These are phyloP conservation scores for Megaustenia siamemsis DNA, from an alignment of 2,888 invertebrate genomes.

Conservation along the genomic window DNA sequence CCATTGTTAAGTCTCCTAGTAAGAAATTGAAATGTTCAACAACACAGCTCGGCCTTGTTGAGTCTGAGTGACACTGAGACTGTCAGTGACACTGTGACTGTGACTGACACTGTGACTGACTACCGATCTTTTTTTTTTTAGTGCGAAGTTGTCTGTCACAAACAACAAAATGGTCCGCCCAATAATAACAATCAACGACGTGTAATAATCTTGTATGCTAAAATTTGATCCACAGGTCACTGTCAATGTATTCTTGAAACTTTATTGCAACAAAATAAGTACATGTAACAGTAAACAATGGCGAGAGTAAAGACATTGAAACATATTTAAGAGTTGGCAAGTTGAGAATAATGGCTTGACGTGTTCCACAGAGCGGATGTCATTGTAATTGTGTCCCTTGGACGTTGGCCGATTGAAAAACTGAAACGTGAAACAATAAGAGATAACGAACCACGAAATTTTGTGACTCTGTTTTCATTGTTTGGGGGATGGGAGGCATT, in stretches of 20 bases:
- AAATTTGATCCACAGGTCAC: neutral
- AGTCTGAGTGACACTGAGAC: too few species aligned
- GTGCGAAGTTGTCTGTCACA: too few species aligned
- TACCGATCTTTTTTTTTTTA: too few species aligned
- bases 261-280: neutral
- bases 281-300: neutral
- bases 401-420: neutral
- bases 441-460: too few species aligned
- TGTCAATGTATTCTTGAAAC: neutral
- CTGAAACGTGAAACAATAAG: too few species aligned
- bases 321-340: neutral
- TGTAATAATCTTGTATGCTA: neutral
- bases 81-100: neutral
- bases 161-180: too few species aligned
- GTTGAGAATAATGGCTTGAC: neutral
- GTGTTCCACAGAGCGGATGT: slow-evolving; percentile 35
- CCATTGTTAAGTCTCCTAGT: neutral
- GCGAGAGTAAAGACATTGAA: neutral
- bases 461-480: too few species aligned
- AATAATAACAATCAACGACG: neutral
- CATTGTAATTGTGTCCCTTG: slow-evolving; percentile 31
- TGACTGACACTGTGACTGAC: too few species aligned
- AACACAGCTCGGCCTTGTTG: too few species aligned
- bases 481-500: too few species aligned
- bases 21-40: neutral